A percentile compares a stretch with the other conserved stretches of the same genome.
Conservation (phyloP, 2,888 invertebrate species). For the Dichetophora obliterata region DNA sequence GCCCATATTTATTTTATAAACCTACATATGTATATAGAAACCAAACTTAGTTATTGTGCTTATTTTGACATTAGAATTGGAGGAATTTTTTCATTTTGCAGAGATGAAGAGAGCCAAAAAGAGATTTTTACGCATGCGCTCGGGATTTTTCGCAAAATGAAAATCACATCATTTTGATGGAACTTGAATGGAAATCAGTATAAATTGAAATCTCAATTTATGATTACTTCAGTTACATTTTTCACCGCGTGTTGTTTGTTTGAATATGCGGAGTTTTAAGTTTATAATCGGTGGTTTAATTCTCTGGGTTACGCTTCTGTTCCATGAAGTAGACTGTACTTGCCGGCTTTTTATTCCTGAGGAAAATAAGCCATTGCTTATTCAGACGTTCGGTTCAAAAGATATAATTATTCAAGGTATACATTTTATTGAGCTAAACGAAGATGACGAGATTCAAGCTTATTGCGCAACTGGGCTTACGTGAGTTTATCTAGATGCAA, state of each 20-base stretch:
- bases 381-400: conserved; percentile 11
- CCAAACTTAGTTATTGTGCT: too few species aligned
- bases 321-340: neutral
- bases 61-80: too few species aligned
- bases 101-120: too few species aligned
- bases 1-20: too few species aligned
- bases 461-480: neutral
- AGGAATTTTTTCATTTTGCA: too few species aligned
- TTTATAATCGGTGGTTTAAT: neutral
- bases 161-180: too few species aligned
- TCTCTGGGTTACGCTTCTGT: neutral
- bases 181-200: neutral
- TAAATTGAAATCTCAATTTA: neutral
- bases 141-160: too few species aligned
- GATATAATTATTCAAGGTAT: neutral
- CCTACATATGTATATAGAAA: too few species aligned
- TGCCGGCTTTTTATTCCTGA: neutral
- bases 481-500: neutral
- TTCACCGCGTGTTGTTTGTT: neutral
- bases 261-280: neutral
- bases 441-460: neutral
- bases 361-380: neutral
- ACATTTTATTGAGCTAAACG: neutral
- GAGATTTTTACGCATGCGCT: too few species aligned
- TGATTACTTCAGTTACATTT: neutral